Evolutionary conservation across 1,140 invertebrate genomes (phyloP).

Genomic region (Acromyrmex echinatior): DNA sequence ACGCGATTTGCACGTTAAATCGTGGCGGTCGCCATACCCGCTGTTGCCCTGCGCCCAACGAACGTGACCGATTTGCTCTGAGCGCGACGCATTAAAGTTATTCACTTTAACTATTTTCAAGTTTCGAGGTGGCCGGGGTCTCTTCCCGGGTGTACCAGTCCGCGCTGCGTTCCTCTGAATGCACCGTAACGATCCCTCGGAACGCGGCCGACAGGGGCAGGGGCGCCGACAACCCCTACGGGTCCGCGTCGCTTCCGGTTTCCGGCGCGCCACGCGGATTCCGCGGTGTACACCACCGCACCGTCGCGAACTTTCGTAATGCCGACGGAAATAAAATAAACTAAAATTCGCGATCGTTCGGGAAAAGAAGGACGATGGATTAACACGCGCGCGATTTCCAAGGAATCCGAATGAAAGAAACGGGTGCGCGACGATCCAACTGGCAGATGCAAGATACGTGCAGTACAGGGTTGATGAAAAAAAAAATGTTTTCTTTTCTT

Average conservation of each 20-base stretch:
- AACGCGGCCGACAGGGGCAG: not conserved
- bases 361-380: not conserved
- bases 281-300: not conserved
- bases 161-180: slow-evolving; percentile 60
- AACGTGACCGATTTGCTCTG: slow-evolving; percentile 42
- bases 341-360: slow-evolving; percentile 16
- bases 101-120: slow-evolving; percentile 78
- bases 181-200: slow-evolving; percentile 62
- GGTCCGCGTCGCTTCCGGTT: slow-evolving; percentile 46
- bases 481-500: too few relatives aligned
- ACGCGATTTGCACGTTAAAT: slow-evolving; percentile 26
- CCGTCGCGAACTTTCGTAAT: slow-evolving; percentile 53
- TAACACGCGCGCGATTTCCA: slow-evolving; percentile 1
- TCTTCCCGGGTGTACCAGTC: slow-evolving; percentile 49
- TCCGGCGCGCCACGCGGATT: slow-evolving; percentile 59
- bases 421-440: not conserved
- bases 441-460: not conserved
- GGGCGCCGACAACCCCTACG: slow-evolving; percentile 1
- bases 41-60: not conserved
- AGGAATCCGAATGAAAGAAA: not conserved
- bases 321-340: slow-evolving; percentile 46
- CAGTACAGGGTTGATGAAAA: too few relatives aligned
- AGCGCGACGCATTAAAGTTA: slow-evolving; percentile 67
- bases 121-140: slow-evolving; percentile 59
- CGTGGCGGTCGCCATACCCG: slow-evolving; percentile 6